phyloP scores from a whole-genome alignment of 1,140 invertebrate genomes.

The Neotoxoptera formosana region DNA sequence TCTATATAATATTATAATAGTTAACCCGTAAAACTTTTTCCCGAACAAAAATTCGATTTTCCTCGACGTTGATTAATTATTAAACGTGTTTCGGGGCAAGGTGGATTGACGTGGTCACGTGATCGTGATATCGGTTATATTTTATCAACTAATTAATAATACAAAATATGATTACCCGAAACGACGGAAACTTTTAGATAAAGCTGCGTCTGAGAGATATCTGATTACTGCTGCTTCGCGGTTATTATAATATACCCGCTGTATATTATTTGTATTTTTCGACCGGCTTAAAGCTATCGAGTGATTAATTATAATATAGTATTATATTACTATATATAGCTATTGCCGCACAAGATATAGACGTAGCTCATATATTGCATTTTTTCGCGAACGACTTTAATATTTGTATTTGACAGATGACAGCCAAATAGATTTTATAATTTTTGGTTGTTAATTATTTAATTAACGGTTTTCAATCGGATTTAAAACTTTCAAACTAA shows the following conservation, averaged over 20 bases:
- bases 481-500: too few species aligned
- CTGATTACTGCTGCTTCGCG: not conserved
- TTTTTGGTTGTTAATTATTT: too few species aligned
- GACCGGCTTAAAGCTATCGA: not conserved
- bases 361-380: not conserved
- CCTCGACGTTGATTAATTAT: not conserved
- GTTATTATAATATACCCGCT: not conserved
- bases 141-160: conserved; percentile 22
- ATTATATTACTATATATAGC: not conserved
- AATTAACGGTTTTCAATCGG: too few species aligned
- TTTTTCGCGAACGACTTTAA: not conserved
- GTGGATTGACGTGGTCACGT: not conserved
- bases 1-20: not conserved
- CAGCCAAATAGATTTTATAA: too few species aligned
- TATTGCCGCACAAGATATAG: not conserved
- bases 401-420: too few species aligned
- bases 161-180: not conserved
- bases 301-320: not conserved
- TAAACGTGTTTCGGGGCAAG: not conserved
- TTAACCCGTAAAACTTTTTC: not conserved
- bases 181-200: not conserved
- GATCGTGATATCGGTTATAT: not conserved
- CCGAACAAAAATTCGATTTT: not conserved
- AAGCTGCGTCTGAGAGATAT: not conserved
- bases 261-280: not conserved